These are phyloP conservation scores for Spheniscus mendiculus DNA, from an alignment of 2,113 vertebrate genomes.

Conservation along the genomic window DNA sequence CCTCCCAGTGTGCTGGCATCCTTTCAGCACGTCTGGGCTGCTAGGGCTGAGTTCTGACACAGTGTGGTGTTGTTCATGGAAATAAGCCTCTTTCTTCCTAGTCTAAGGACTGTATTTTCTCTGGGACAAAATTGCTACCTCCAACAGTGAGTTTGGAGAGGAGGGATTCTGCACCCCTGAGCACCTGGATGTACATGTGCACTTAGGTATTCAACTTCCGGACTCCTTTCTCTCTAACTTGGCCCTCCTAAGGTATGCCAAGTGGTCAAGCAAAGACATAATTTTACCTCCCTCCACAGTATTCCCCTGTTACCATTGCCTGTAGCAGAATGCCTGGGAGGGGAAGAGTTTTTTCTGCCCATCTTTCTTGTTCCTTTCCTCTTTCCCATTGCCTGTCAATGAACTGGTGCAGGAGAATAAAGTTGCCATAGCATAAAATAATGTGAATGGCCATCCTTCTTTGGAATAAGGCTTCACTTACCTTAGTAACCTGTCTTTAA, in stretches of 20 bases:
- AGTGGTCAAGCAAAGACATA: background rate
- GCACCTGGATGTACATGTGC: background rate
- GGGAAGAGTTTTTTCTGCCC: background rate
- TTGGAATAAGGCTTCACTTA: background rate
- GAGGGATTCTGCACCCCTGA: background rate
- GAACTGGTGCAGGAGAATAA: background rate
- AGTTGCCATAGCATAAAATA: background rate
- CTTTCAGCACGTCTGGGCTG: background rate
- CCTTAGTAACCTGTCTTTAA: background rate
- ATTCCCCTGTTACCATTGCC: background rate
- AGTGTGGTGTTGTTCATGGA: background rate
- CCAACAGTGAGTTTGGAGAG: background rate
- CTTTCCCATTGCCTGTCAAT: background rate
- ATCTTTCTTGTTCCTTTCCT: background rate
- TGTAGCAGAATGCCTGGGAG: background rate
- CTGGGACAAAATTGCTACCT: background rate
- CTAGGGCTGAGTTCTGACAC: background rate
- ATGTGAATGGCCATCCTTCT: background rate
- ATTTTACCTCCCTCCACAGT: background rate
- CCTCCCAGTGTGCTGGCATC: background rate
- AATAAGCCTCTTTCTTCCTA: background rate
- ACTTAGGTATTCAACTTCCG: background rate
- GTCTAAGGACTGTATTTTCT: background rate
- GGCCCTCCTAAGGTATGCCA: background rate
- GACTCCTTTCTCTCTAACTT: background rate